A percentile compares a stretch with the other conserved stretches of the same genome.
Evolutionary conservation across 2,113 vertebrate genomes (phyloP).

Genomic region (Paraplagusia blochii): DNA sequence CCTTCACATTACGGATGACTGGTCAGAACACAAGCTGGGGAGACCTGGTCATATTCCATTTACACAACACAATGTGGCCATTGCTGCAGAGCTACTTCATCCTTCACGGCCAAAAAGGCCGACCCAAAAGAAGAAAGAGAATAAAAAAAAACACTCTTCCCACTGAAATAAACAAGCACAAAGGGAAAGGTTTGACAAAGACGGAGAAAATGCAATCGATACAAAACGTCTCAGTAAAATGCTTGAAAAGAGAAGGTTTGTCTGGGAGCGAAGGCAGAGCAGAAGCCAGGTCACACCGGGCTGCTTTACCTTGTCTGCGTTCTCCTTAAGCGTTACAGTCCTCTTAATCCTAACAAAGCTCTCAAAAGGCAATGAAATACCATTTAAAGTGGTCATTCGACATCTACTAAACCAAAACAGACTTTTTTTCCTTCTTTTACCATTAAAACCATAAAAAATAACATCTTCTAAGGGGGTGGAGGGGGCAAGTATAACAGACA

Average conservation of each 20-base stretch:
- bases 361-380: constrained; percentile 56
- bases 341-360: constrained; percentile 57
- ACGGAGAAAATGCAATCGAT: constrained; percentile 57
- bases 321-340: constrained; percentile 52
- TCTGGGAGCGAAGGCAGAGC: constrained; percentile 41
- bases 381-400: constrained; percentile 64
- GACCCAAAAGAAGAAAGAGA: no score
- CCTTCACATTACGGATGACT: constrained; percentile 29
- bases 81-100: constrained; percentile 34
- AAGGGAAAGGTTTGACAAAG: constrained; percentile 58
- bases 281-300: constrained; percentile 50
- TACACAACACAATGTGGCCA: constrained; percentile 43
- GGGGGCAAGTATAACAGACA: no score
- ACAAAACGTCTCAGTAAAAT: constrained; percentile 55
- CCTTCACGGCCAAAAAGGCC: constrained; percentile 17
- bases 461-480: no score
- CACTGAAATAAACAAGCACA: constrained; percentile 55
- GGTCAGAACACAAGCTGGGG: constrained; percentile 23
- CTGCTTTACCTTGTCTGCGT: constrained; percentile 53
- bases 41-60: constrained; percentile 51
- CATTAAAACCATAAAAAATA: background rate
- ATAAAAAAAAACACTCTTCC: constrained; percentile 36
- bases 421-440: background rate
- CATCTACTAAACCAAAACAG: constrained; percentile 44
- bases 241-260: constrained; percentile 51